Base-by-base conservation (phyloP, 2,888 invertebrate genomes). In the Melikaiella ostensackeni region DNA sequence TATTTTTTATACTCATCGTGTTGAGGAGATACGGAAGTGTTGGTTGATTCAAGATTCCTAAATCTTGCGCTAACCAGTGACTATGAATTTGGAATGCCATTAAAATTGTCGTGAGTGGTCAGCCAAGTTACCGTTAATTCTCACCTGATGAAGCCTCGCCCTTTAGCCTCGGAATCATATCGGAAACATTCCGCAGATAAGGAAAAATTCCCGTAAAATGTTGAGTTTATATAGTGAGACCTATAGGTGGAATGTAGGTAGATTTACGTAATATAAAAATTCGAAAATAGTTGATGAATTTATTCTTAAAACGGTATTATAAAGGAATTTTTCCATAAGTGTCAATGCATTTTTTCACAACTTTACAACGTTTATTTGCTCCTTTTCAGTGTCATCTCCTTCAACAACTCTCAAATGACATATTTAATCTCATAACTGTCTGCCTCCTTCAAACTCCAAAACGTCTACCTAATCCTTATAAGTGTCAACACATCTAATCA, bases 61-160 rank as follows among this genome's bases (percentile, higher is more conserved):
- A 66, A 55, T 21, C 24, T 24, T 30, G 38, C 21, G 57, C 30
- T 66, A 38, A 76, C 57, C 35, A 16, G 13, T 73, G 27, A 38
- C 38, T 19, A 61, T 24, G 57, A 76, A 78, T 80, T 79, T 57
- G 75, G 61, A 30, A 63, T 27, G 75, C 74, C 61, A 79, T 81
- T 79, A 77, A 75, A 78, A 81, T 78, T 73, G 73, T 75, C 64
- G 57, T 77, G 78, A 78, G 75, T 81, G 79, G 76, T 77, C 75
- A 75, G 74, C 30, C 24, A 30, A 73, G 66, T 62, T 81, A 70
- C 81, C 81, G 81, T 81, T 81, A 79, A 78, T 76, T 75, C 73
- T 27, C 61, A 73, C 66, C 77, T 76, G 50, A 74, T 74, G 74
- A 79, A 79, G 79, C 77, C 19, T 57, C 75, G 75, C 74, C 79